These are phyloP conservation scores for Podarcis muralis DNA, from an alignment of 2,113 vertebrate genomes.

Conservation along the genomic window DNA sequence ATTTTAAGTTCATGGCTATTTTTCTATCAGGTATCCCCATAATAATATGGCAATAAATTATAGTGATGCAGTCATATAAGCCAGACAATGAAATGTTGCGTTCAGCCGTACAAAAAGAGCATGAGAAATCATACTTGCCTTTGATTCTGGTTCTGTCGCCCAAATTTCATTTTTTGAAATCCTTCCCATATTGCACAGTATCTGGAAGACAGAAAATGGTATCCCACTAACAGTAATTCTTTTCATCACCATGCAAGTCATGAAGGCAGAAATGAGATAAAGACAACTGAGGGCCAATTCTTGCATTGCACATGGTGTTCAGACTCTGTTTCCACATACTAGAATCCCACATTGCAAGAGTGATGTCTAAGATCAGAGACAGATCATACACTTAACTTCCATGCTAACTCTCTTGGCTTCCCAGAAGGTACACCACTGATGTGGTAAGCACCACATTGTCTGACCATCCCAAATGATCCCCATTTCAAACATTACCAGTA, in stretches of 20 bases:
- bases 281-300: not conserved
- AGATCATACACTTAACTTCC: not conserved
- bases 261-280: not conserved
- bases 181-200: constrained; percentile 85
- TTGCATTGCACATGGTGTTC: not conserved
- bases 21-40: not conserved
- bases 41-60: not conserved
- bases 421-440: not conserved
- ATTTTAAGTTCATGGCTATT: not conserved
- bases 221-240: not conserved
- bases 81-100: rapidly evolving
- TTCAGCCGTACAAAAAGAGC: rapidly evolving
- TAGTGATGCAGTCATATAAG: not conserved
- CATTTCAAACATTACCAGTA: not conserved
- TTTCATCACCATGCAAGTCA: not conserved
- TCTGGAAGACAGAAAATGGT: constrained; percentile 71
- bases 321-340: not conserved
- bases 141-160: constrained; percentile 82
- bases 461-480: not conserved
- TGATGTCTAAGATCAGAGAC: not conserved
- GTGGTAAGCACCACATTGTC: not conserved
- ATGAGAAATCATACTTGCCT: constrained; percentile 69
- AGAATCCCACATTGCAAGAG: not conserved
- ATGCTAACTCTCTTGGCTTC: not conserved
- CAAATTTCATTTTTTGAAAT: constrained; percentile 84